phyloP scores from a whole-genome alignment of 2,797 vertebrate genomes.

The Enteromius fasciolatus region DNA sequence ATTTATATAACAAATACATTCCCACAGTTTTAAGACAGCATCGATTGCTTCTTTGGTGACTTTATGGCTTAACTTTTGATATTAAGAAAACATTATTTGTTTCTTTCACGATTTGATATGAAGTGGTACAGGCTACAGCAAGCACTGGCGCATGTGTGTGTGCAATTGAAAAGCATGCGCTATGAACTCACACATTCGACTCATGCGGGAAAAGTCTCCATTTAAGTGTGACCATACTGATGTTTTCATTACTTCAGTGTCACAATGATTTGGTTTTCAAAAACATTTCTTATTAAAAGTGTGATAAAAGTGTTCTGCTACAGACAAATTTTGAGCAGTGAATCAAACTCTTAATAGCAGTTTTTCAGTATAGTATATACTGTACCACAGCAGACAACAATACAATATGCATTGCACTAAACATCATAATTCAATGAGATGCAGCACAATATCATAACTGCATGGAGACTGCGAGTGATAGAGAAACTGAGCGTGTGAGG shows the following conservation, averaged over 20 bases:
- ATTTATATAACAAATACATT: no score
- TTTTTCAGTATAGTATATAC: background rate
- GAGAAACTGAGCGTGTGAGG: background rate
- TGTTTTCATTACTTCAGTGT: background rate
- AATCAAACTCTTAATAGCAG: background rate
- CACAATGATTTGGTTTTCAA: background rate
- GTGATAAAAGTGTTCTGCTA: background rate
- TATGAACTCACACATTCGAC: no score
- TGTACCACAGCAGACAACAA: background rate
- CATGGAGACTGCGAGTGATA: background rate
- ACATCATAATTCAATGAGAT: constrained; percentile 9
- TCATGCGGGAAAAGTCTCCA: no score
- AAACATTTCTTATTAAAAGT: background rate
- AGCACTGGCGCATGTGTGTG: no score
- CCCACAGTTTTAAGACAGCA: no score
- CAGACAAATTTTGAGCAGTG: background rate
- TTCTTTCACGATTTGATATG: no score
- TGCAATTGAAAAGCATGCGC: no score
- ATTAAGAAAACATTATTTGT: no score
- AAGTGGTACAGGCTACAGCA: no score
- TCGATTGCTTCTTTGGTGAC: no score
- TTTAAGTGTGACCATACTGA: no score
- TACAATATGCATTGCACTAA: background rate
- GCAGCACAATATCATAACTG: constrained; percentile 8
- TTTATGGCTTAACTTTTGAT: no score